Evolutionary conservation across 1,140 invertebrate species (phyloP).

Genomic region (Cydia fagiglandana): DNA sequence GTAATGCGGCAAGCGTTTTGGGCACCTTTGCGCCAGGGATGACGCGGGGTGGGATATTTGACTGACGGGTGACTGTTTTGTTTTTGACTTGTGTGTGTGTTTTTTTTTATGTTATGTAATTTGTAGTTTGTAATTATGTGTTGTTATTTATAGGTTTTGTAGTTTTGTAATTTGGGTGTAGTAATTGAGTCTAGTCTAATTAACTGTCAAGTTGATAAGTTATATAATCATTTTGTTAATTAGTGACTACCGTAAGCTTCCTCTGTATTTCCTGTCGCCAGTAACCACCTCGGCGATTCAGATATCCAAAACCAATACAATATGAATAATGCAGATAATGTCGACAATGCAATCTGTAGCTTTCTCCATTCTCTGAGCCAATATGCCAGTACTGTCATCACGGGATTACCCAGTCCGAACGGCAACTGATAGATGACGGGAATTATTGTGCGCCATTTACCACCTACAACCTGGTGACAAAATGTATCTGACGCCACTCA

Average conservation of each 20-base stretch:
- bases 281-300: constrained; percentile 90
- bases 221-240: constrained; percentile 7
- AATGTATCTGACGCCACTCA: background rate
- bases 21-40: too few species aligned
- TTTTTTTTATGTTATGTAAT: too few species aligned
- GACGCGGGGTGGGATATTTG: too few species aligned
- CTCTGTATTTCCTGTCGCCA: constrained; percentile 84
- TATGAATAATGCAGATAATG: constrained; percentile 83
- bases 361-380: constrained; percentile 85
- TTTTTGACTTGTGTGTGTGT: too few species aligned
- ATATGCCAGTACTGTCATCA: constrained; percentile 82
- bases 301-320: constrained; percentile 86
- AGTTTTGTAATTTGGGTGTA: too few species aligned
- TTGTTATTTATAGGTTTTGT: too few species aligned
- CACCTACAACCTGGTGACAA: constrained; percentile 73
- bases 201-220: too few species aligned
- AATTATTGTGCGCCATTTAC: constrained; percentile 83
- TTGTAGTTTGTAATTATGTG: too few species aligned
- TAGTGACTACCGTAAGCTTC: constrained; percentile 75
- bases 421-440: constrained; percentile 85
- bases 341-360: constrained; percentile 85
- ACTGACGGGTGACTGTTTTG: too few species aligned
- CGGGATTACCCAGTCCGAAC: constrained; percentile 83
- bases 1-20: too few species aligned
- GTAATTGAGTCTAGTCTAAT: too few species aligned